Evolutionary conservation across 2,888 invertebrate species (phyloP).

Genomic region (Bedellia somnulentella): DNA sequence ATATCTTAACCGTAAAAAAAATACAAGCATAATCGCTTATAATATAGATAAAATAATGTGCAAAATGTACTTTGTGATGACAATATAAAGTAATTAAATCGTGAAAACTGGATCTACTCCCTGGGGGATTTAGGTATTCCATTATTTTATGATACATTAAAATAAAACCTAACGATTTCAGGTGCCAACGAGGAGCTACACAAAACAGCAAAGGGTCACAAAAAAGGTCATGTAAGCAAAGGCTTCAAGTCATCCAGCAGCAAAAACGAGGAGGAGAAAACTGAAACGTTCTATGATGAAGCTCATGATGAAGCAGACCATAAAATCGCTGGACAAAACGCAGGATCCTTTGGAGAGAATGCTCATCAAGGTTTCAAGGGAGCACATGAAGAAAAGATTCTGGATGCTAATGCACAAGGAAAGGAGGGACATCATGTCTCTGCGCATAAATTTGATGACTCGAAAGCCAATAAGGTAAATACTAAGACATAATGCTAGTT

Average conservation of each 20-base stretch:
- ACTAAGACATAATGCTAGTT: no score
- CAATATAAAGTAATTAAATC: no score
- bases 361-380: constrained; percentile 61
- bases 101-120: no score
- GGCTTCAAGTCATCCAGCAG: constrained; percentile 69
- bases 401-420: constrained; percentile 58
- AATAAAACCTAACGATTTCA: no score
- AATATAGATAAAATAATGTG: no score
- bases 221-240: constrained; percentile 66
- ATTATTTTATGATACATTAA: no score
- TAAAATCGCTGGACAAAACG: constrained; percentile 55
- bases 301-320: constrained; percentile 66
- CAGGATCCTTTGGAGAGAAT: constrained; percentile 61
- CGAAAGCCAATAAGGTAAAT: constrained; percentile 60
- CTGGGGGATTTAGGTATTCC: no score
- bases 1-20: no score
- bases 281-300: constrained; percentile 67
- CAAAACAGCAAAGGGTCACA: constrained; percentile 61
- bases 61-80: no score
- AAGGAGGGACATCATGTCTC: constrained; percentile 63
- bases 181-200: constrained; percentile 58
- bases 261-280: constrained; percentile 67
- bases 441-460: constrained; percentile 57
- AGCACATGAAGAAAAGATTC: constrained; percentile 59
- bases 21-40: no score